A percentile compares a stretch with the other conserved stretches of the same genome.
Conservation (phyloP, 2,888 invertebrate species). For the Alitta virens region DNA sequence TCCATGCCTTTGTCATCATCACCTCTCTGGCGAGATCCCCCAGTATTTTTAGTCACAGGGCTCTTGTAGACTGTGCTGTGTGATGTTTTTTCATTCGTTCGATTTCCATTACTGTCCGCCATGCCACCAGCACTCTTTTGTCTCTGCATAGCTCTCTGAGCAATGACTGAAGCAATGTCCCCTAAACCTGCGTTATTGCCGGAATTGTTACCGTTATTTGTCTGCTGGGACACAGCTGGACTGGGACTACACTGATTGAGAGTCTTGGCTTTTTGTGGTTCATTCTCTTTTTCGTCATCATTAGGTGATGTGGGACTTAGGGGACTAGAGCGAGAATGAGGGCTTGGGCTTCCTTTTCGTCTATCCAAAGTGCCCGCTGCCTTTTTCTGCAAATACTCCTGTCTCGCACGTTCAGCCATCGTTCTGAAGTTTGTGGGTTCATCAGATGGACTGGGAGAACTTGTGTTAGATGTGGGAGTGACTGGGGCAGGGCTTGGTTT, state of each 20-base stretch:
- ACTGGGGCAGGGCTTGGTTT: constrained; percentile 2
- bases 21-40: background rate
- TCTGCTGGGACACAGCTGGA: background rate
- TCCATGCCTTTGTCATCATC: background rate
- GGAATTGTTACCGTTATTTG: background rate
- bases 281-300: background rate
- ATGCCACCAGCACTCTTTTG: constrained; percentile 11
- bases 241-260: background rate
- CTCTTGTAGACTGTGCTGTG: constrained; percentile 7
- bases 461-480: background rate
- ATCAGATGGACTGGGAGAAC: background rate
- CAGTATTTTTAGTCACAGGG: background rate
- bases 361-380: constrained; percentile 14
- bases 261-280: background rate
- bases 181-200: constrained; percentile 3
- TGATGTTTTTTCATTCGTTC: constrained; percentile 3
- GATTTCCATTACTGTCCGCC: constrained; percentile 3
- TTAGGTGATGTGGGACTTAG: background rate
- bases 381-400: constrained; percentile 42
- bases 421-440: constrained; percentile 36
- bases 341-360: background rate
- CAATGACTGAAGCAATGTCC: constrained; percentile 20
- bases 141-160: constrained; percentile 16
- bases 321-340: background rate
- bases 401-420: constrained; percentile 46